Evolutionary conservation across 64 coral and sea anemone species (phyloP), one percentile per base, ranked within the genome.

Genomic region (Acropora yongei): DNA sequence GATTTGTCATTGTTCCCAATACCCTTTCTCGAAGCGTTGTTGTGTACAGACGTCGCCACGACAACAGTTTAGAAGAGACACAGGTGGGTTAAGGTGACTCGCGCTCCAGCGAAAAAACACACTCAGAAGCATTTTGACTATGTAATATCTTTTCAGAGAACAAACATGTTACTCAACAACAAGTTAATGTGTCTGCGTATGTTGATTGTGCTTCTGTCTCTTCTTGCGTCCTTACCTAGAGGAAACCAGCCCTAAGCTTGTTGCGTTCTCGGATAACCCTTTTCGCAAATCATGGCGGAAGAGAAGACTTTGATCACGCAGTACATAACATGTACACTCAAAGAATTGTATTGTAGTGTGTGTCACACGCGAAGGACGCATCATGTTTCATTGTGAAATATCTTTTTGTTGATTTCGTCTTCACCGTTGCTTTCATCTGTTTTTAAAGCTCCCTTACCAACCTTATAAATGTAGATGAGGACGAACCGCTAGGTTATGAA

Each of bases 41-140:
- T 17, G 61, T 93, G 19, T 93, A 80, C n/a, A 93, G 68, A 87
- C 76, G 90, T 87, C 91, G 47, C 44, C 46, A 79, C n/a, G 91
- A 93, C 75, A 87, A 93, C 83, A 87, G 83, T 1, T 46, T 93
- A 79, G 63, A 77, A 13, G 51, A 67, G 39, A 68, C 76, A 20
- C 91, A 93, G 91, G 91, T 93, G 43, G 45, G 14, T 78, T 13
- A 14, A 61, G 11, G 41, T 72, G 20, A 11, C n/a, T 16, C 72
- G 30, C 9, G 30, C 30, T 30, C 30, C 11, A 43, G 53, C 16
- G 44, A 42, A 8, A 48, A 30, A 30, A 30, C 30, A 30, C 30
- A 30, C 30, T 30, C 30, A 30, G 30, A 30, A 30, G 30, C 30
- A 30, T 30, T 30, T 30, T 30, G 30, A 30, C 30, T 30, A 30